Base-by-base conservation (phyloP, 2,113 vertebrate genomes). In the Meleagris gallopavo region DNA sequence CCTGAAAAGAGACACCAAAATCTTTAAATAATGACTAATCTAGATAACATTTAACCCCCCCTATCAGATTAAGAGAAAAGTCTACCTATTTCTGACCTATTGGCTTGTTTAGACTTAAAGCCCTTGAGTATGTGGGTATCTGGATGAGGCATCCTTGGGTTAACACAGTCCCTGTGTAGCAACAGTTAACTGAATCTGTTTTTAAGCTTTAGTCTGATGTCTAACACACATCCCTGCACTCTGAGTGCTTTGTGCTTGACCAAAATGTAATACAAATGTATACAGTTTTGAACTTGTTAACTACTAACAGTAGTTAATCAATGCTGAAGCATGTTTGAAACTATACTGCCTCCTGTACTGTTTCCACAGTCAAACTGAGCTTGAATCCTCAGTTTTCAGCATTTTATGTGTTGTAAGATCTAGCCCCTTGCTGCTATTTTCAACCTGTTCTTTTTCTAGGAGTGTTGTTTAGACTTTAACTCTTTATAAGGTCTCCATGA, bases 11-110 rank as follows among this genome's bases (percentile, higher is more conserved):
- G 25, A 72, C 43, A 46, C 29, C 36, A 79, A 79, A 92, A 79
- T 83, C 84, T 91, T 95, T 91, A 82, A 70, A 91, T 58, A n/a
- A 58, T 83, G 45, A 32, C 71, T 90, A 70, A 45, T 85, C 11
- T 77, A 79, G n/a, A 18, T 20, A 70, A 43, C 45, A 90, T 90
- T 89, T 79, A 79, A 93, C 79, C 18, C 14, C 58, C 48, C 24
- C 10, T 62, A 3, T 54, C 54, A 79, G 52, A 81, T 78, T 55
- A 76, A 70, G 11, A 82, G 66, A 36, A 86, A 86, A 90, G 43
- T 43, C 66, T 65, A 30, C 4, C n/a, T n/a, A 7, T 36, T 94
- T 45, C 66, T 94, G 81, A 92, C 54, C 48, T 94, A 1, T 69
- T 90, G 66, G 58, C 81, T 94, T 93, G 66, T 55, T 89, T 92